A percentile compares a stretch with the other conserved stretches of the same genome.
phyloP scores from a whole-genome alignment of 2,113 vertebrate species.

The Ceuthmochares aereus region DNA sequence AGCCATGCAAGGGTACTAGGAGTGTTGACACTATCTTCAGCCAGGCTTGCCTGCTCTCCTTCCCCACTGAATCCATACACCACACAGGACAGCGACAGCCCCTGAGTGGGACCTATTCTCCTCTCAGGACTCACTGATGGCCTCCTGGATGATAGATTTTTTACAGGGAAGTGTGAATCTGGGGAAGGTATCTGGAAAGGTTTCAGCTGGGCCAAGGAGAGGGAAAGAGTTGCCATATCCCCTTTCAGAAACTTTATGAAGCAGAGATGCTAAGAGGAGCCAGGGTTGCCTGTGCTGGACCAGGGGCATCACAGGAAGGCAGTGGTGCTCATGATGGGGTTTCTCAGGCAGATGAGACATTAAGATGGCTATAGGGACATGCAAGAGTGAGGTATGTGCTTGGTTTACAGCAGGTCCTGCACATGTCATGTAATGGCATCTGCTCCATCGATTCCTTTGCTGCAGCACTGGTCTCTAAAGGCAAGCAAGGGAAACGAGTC shows the following conservation, averaged over 20 bases:
- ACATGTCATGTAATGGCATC: not conserved
- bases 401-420: not conserved
- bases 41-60: not conserved
- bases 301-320: rapidly evolving
- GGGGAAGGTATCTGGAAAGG: not conserved
- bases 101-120: not conserved
- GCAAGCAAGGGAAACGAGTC: not conserved
- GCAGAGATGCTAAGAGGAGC: not conserved
- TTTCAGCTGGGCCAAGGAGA: not conserved
- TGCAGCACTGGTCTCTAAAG: not conserved
- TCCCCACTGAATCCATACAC: rapidly evolving
- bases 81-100: rapidly evolving
- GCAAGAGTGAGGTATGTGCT: not conserved
- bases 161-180: not conserved
- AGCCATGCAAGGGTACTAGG: rapidly evolving
- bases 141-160: not conserved
- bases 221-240: not conserved
- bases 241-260: not conserved
- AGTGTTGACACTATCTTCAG: not conserved
- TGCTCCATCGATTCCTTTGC: not conserved
- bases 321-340: not conserved
- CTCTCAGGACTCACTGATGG: not conserved
- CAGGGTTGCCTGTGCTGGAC: not conserved
- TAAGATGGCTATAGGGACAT: not conserved
- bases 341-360: not conserved